These are phyloP conservation scores for Pagrus major DNA, from an alignment of 2,113 vertebrate species.

Conservation along the genomic window DNA sequence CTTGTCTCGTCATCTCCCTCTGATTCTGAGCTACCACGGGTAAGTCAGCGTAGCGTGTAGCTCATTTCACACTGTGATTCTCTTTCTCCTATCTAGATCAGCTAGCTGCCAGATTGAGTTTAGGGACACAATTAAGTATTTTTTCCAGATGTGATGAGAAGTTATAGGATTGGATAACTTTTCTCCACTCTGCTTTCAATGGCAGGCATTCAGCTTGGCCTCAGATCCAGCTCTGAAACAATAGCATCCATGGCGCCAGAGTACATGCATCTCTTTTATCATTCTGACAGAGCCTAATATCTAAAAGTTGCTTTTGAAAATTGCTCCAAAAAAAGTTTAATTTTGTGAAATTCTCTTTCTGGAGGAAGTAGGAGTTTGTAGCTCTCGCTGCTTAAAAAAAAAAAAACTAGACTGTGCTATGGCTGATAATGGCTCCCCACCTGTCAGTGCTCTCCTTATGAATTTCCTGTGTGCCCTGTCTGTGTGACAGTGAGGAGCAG, in stretches of 20 bases:
- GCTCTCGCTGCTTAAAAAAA: not conserved
- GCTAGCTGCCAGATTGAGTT: constrained; percentile 73
- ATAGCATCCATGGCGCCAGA: constrained; percentile 5
- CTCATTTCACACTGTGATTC: constrained; percentile 80
- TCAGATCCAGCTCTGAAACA: constrained; percentile 37
- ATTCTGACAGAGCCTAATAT: constrained; percentile 9
- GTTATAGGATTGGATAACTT: constrained; percentile 61
- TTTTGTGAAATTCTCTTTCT: constrained; percentile 28
- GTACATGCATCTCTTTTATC: constrained; percentile 33
- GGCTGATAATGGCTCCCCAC: constrained; percentile 61
- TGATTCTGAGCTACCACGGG: constrained; percentile 53
- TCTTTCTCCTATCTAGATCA: constrained; percentile 72
- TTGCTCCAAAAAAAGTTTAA: not conserved
- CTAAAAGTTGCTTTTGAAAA: constrained; percentile 10
- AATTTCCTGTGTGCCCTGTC: constrained; percentile 60
- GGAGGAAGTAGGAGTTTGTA: not conserved
- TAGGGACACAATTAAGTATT: constrained; percentile 72
- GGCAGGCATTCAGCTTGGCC: constrained; percentile 32
- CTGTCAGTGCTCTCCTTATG: constrained; percentile 64
- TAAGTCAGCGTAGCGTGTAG: constrained; percentile 65
- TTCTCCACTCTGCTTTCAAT: constrained; percentile 42
- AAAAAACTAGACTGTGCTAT: constrained; percentile 5
- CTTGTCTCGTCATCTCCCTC: constrained; percentile 70
- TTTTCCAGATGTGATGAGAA: constrained; percentile 72
- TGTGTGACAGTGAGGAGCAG: constrained; percentile 59